A percentile compares a stretch with the other conserved stretches of the same genome.
Conservation (phyloP, 1,140 invertebrate species). For the Tetranychus cinnabarinus region DNA sequence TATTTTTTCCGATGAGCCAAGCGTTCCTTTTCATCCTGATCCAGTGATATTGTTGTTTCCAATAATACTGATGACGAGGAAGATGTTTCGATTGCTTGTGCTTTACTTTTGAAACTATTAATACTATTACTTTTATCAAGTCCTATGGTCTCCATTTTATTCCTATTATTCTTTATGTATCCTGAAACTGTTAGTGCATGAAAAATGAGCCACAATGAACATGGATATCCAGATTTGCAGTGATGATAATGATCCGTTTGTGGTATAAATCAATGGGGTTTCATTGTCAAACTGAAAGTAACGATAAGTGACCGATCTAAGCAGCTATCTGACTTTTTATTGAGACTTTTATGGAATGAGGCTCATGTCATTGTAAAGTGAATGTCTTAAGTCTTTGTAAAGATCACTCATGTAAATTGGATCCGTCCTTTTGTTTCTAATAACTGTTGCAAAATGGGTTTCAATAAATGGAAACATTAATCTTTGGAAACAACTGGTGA, state of each 20-base stretch:
- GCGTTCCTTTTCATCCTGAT: too few relatives aligned
- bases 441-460: too few relatives aligned
- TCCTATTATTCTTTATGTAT: conserved; percentile 26
- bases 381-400: conserved; percentile 7
- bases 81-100: conserved; percentile 17
- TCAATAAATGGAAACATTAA: too few relatives aligned
- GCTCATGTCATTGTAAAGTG: not conserved
- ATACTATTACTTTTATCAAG: not conserved
- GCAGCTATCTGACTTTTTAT: not conserved
- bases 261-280: conserved; percentile 12
- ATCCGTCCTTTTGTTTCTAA: not conserved
- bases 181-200: conserved; percentile 66
- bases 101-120: too few relatives aligned
- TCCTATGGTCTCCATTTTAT: not conserved
- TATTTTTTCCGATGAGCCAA: too few relatives aligned
- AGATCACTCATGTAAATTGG: not conserved
- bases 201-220: conserved; percentile 85
- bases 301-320: not conserved
- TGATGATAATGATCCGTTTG: not conserved
- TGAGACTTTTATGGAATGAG: not conserved
- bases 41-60: too few relatives aligned
- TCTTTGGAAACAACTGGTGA: too few relatives aligned
- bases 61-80: not conserved
- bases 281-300: conserved; percentile 10
- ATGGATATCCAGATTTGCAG: conserved; percentile 51